Percentiles rank a stretch among this genome's conserved stretches.
Conservation (phyloP, 2,888 invertebrate genomes). For the Lydus trimaculatus region DNA sequence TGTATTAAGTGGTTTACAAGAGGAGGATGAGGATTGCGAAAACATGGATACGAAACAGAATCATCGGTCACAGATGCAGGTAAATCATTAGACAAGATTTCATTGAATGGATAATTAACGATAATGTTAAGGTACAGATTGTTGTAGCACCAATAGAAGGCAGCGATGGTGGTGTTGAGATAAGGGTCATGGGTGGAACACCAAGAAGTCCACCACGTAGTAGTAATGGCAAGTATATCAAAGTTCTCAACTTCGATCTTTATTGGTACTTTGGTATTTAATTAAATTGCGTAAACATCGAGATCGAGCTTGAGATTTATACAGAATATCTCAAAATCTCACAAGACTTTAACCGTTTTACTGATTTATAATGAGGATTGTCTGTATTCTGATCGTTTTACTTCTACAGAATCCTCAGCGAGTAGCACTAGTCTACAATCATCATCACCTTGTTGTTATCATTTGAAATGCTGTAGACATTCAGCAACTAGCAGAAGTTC, state of each 20-base stretch:
- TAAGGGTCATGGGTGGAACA: conserved; percentile 52
- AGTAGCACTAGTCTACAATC: not conserved
- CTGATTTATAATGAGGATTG: too few relatives aligned
- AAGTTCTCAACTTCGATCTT: too few relatives aligned
- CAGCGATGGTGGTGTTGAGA: conserved; percentile 51
- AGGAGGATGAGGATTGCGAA: conserved; percentile 34
- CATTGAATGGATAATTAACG: not conserved
- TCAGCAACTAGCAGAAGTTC: not conserved
- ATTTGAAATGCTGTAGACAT: not conserved
- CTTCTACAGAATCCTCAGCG: not conserved
- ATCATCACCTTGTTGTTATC: not conserved
- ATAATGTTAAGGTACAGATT: conserved; percentile 53
- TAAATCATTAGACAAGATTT: too few relatives aligned
- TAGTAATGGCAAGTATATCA: not conserved
- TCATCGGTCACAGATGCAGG: conserved; percentile 10
- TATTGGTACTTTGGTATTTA: too few relatives aligned
- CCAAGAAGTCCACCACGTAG: conserved; percentile 29
- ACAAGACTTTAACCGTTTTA: too few relatives aligned
- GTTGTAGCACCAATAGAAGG: conserved; percentile 49
- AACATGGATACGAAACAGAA: not conserved
- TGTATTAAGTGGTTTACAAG: conserved; percentile 32
- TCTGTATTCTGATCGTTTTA: not conserved
- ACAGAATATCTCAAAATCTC: too few relatives aligned
- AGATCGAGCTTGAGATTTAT: too few relatives aligned
- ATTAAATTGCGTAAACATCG: too few relatives aligned